These are phyloP conservation scores for Solenopsis invicta DNA, from an alignment of 1,140 invertebrate species.

Conservation along the genomic window DNA sequence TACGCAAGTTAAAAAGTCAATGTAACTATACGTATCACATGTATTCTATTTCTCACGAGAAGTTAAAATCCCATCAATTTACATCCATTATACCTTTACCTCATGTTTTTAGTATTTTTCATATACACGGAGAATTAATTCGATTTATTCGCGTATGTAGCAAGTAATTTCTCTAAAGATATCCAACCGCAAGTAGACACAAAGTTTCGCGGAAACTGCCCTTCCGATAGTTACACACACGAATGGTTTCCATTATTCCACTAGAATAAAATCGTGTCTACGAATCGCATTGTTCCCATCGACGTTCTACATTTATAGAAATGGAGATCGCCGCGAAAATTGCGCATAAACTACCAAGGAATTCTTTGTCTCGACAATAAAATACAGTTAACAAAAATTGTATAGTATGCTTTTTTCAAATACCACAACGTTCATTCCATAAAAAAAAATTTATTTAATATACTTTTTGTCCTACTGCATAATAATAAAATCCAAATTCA, in stretches of 20 bases:
- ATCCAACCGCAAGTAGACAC: background rate
- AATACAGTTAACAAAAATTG: background rate
- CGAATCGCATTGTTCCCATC: slow-evolving; percentile 59
- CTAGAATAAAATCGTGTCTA: slow-evolving; percentile 62
- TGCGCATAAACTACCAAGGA: slow-evolving; percentile 31
- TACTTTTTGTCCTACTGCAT: no score
- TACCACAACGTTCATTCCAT: no score
- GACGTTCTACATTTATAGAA: slow-evolving; percentile 23
- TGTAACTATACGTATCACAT: background rate
- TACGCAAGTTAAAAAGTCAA: background rate
- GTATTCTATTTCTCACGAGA: background rate
- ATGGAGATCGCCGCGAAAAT: slow-evolving; percentile 63
- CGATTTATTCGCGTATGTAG: background rate
- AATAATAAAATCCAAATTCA: background rate
- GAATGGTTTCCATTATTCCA: slow-evolving; percentile 63
- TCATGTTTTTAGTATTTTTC: background rate
- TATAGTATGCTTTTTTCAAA: background rate
- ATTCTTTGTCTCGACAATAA: slow-evolving; percentile 24
- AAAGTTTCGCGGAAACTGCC: slow-evolving; percentile 14
- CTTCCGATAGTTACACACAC: slow-evolving; percentile 56
- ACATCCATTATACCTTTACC: background rate
- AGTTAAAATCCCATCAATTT: background rate
- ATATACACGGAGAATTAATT: background rate
- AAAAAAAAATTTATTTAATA: no score
- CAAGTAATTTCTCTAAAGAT: background rate